These are phyloP conservation scores for Holothuria leucospilota DNA, from an alignment of 53 echinoderm and acorn worm species.

Conservation along the genomic window DNA sequence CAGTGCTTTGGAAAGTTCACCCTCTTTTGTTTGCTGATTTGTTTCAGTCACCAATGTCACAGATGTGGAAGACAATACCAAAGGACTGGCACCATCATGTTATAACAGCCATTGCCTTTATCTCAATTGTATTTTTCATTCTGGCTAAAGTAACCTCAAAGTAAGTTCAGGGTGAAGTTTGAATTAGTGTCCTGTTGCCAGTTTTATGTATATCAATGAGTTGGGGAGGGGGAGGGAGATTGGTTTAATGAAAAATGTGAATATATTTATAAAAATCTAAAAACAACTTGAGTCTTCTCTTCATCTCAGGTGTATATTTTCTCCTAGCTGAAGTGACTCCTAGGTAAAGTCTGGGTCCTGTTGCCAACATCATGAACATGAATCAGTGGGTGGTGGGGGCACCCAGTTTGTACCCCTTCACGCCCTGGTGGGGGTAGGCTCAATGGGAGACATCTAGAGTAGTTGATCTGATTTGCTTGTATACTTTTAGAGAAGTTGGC, in stretches of 20 bases:
- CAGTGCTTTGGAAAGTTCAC: background rate
- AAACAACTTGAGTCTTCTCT: conserved; percentile 57
- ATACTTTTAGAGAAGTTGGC: no score
- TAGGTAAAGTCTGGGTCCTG: background rate
- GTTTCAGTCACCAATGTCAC: conserved; percentile 73
- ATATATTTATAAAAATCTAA: conserved; percentile 32
- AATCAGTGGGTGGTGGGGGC: background rate
- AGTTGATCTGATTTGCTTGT: no score
- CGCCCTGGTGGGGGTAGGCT: no score
- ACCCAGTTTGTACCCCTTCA: background rate
- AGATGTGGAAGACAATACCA: conserved; percentile 79
- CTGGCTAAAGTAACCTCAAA: conserved; percentile 84
- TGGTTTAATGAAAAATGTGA: no score
- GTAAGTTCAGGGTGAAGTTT: conserved; percentile 40
- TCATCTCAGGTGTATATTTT: conserved; percentile 76
- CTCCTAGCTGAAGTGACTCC: conserved; percentile 74
- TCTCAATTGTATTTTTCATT: conserved; percentile 80
- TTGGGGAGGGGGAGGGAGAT: background rate
- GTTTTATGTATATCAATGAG: background rate
- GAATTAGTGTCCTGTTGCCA: no score
- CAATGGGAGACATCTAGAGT: no score
- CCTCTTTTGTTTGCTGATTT: background rate
- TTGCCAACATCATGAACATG: background rate
- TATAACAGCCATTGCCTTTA: conserved; percentile 65
- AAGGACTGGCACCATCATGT: conserved; percentile 75